Evolutionary conservation across 2,797 vertebrate genomes (phyloP), one percentile per base, ranked within the genome.

Genomic region (Neosilurus mollespiculum): DNA sequence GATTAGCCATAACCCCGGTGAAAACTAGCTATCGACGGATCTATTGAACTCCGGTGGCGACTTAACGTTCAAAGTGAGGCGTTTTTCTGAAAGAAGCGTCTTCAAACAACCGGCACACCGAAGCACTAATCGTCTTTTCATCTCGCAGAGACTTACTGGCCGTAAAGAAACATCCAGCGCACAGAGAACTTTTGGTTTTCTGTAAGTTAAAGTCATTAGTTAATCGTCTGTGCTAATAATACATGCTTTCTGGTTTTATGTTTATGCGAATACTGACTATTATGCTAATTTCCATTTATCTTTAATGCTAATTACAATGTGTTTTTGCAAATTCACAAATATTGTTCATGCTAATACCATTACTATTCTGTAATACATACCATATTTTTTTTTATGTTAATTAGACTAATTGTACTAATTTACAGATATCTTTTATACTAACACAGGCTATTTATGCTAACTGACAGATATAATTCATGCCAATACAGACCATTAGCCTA

Each of bases 101-200:
- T 83, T 83, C 71, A 86, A 85, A 88, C 81, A 77, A 84, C 62
- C 64, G 51, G n/a, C 51, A 75, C 75, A 6, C 62, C n/a, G 24
- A 77, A 86, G 18, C 70, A 59, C 84, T 83, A 78, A 87, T 84
- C 80, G 73, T 69, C 80, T 84, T 87, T 87, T 87, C 86, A 84
- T 88, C 84, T 75, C 77, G 16, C 70, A 26, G 81, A 80, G 80
- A 88, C 86, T 85, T 83, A 86, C 82, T 61, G 43, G 51, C 75
- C 58, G 22, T 70, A 58, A 72, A 61, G 84, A 79, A 83, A 61
- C 51, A 80, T 78, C 58, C 24, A 12, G 18, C 3, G 11, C 51
- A 14, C 62, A 24, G 64, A 80, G 56, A 58, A 61, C 11, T 20
- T 76, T 30, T 37, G 20, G 18, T 76, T 9, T 59, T 12, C 30